Evolutionary conservation across 2,888 invertebrate genomes (phyloP).

Genomic region (Athripsodes cinereus): DNA sequence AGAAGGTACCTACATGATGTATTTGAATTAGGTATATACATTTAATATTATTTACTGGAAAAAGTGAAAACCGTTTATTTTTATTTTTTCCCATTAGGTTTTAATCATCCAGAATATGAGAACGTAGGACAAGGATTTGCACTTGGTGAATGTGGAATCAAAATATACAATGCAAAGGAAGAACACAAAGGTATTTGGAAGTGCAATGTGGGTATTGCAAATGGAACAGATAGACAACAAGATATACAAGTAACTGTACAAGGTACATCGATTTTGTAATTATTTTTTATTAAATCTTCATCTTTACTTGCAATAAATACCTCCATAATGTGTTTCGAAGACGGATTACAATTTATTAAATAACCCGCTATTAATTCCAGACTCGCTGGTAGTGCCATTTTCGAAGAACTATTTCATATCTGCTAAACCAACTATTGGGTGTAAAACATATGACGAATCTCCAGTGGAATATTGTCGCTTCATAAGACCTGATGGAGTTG

Average conservation of each 20-base stretch:
- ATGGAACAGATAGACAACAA: slow-evolving; percentile 2
- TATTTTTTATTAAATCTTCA: too few relatives aligned
- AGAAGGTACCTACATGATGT: too few relatives aligned
- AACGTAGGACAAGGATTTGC: slow-evolving; percentile 18
- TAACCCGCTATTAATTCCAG: not conserved
- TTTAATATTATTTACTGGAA: too few relatives aligned
- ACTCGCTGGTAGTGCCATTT: slow-evolving; percentile 6
- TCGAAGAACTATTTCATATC: not conserved
- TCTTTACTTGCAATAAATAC: too few relatives aligned
- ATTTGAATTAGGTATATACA: too few relatives aligned
- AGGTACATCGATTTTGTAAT: slow-evolving; percentile 3
- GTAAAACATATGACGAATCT: slow-evolving; percentile 18
- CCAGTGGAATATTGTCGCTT: slow-evolving; percentile 27
- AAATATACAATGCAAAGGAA: slow-evolving; percentile 9
- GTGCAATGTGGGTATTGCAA: slow-evolving; percentile 17
- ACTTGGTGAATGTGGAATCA: slow-evolving; percentile 23
- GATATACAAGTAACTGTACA: slow-evolving; percentile 13
- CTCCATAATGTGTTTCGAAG: too few relatives aligned
- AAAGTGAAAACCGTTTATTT: too few relatives aligned
- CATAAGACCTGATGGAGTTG: slow-evolving; percentile 25
- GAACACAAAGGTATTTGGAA: slow-evolving; percentile 20
- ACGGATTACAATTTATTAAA: not conserved
- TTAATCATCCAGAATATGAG: slow-evolving; percentile 10
- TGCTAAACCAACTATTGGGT: slow-evolving; percentile 7
- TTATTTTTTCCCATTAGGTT: too few relatives aligned